A percentile compares a stretch with the other conserved stretches of the same genome.
These are phyloP conservation scores for Hippocampus barbouri DNA, from an alignment of 2,113 vertebrate species.

Conservation along the genomic window DNA sequence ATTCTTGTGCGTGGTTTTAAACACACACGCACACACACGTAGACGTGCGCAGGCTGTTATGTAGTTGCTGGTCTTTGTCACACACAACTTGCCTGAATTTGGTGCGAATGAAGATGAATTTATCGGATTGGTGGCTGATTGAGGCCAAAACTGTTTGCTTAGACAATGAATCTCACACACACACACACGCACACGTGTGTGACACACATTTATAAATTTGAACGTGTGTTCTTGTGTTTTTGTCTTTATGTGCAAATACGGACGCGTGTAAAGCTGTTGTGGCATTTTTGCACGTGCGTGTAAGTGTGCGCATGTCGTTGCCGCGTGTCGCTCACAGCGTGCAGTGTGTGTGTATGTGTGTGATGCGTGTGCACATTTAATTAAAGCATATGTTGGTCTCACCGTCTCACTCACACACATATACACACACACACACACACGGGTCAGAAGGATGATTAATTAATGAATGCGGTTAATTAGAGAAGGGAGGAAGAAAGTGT, in stretches of 20 bases:
- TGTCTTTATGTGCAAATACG: slow-evolving; percentile 61
- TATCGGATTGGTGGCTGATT: slow-evolving; percentile 47
- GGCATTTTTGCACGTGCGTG: slow-evolving; percentile 62
- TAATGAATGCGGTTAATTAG: slow-evolving; percentile 78
- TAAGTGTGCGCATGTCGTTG: slow-evolving; percentile 1
- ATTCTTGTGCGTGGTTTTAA: slow-evolving; percentile 17
- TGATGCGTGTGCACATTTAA: slow-evolving; percentile 53
- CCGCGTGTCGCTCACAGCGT: slow-evolving; percentile 36
- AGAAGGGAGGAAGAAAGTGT: slow-evolving; percentile 47
- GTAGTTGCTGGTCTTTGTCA: not conserved
- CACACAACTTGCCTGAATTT: not conserved
- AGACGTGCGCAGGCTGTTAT: not conserved
- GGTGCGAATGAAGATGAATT: slow-evolving; percentile 46
- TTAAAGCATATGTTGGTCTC: slow-evolving; percentile 71
- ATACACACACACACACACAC: slow-evolving; percentile 38
- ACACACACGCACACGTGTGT: not conserved
- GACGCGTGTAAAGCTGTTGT: slow-evolving; percentile 55
- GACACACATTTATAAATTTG: slow-evolving; percentile 11
- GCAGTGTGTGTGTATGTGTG: slow-evolving; percentile 27
- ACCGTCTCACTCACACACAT: slow-evolving; percentile 40
- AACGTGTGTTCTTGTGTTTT: slow-evolving; percentile 19
- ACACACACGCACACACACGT: not conserved
- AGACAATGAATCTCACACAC: slow-evolving; percentile 58
- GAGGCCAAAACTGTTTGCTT: slow-evolving; percentile 60
- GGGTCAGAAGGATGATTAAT: slow-evolving; percentile 75